Evolutionary conservation across 2,888 invertebrate species (phyloP), one percentile per base, ranked within the genome.

Genomic region (Tineola bisselliella): DNA sequence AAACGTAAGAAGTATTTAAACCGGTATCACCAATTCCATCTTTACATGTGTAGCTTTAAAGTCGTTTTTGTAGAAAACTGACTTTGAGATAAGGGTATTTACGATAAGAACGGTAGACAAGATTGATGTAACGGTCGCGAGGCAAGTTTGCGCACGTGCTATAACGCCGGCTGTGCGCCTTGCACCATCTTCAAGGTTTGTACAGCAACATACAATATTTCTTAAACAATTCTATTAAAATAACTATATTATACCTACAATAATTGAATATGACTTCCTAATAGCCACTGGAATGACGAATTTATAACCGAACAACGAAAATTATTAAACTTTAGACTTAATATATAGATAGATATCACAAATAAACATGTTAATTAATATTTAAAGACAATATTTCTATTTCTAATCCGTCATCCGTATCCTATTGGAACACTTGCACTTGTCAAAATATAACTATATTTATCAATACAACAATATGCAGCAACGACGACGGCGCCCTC

Each of bases 71-170:
- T 66, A 66, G 66, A 64, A 62, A 57, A 64, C 63, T 65, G 68
- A 74, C 66, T 62, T 64, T 62, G 65, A 67, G 71, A 71, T 75
- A 76, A 75, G 72, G 69, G 76, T 75, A 75, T 73, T 74, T 74
- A 78, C 79, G 72, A 74, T 72, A 71, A 71, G 73, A 70, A 76
- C 77, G 74, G 77, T 74, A 78, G 81, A 78, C 73, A 81, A 82
- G 84, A 86, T 82, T 79, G 77, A 84, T 84, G 83, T 84, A 80
- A 81, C 83, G 84, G 81, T 73, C 74, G 72, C 67, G 67, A n/a
- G 68, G 75, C 68, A 76, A 79, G 74, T 77, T 79, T 70, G 76
- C 80, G 84, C 87, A 86, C 86, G 86, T 87, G 86, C 81, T 77
- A 48, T 58, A 61, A 63, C 67, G 74, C 76, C 84, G 78, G 86